Base-by-base conservation (phyloP, 2,888 invertebrate species). In the Linyphia triangularis region DNA sequence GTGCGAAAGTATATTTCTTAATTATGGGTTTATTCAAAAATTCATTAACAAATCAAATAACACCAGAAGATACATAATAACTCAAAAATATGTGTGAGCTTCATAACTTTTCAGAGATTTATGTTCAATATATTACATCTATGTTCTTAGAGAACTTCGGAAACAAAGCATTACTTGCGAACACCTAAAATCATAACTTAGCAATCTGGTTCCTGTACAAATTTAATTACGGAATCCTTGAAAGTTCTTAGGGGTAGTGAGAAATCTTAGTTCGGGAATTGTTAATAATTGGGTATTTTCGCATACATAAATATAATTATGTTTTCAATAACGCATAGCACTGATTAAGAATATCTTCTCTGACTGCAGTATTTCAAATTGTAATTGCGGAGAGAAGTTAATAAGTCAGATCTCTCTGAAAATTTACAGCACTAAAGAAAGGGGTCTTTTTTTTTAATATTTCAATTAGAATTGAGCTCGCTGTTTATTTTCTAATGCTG, bases 151-250 rank as follows among this genome's bases (percentile, higher is more conserved):
- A 33, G 33, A 33, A 33, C 33, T 33, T 51, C 24, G 19, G 69
- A 73, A 73, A 65, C 63, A 83, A 65, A 63, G 22, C 51, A 57
- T 51, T 83, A 65, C 73, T 63, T 73, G 65, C 28, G 65, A 83
- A 83, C 83, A 63, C 83, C 65, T 65, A 51, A 73, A 73, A 83
- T 73, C 83, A 73, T 73, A 73, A 72, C 51, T 73, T 65, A 51
- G 51, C 65, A 65, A 83, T 72, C 51, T 83, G 30, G 28, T 24
- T 16, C 65, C 22, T 7, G 63, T 16, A 65, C 16, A 73, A 73
- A 73, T 83, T 83, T 83, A 73, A 83, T 83, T 83, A 83, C 65
- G 10, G 63, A 51, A 51, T 65, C 24, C 65, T 63, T 65, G 51
- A 63, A 83, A 83, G 63, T 65, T 51, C 65, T 22, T 1, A n/a